A percentile compares a stretch with the other conserved stretches of the same genome.
Conservation (phyloP, 2,797 vertebrate species). For the Zonotrichia albicollis region DNA sequence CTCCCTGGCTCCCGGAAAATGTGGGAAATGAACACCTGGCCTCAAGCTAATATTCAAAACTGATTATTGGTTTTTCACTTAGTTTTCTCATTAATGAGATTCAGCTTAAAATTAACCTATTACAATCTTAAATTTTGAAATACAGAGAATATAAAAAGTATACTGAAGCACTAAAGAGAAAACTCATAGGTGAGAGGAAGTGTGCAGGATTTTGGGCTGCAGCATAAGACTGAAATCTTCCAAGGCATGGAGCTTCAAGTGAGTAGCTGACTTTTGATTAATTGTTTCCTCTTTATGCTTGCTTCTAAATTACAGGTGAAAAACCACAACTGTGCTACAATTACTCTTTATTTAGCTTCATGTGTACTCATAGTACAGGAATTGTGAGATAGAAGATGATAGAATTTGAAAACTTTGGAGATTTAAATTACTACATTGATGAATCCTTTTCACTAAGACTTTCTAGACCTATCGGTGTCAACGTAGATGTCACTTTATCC, state of each 20-base stretch:
- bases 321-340: not conserved
- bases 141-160: not conserved
- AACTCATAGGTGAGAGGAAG: not conserved
- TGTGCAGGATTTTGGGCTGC: not conserved
- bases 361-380: not conserved
- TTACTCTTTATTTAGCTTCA: not conserved
- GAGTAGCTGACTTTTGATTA: not conserved
- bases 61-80: not conserved
- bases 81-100: not conserved
- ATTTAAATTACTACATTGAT: not conserved
- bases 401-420: not conserved
- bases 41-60: not conserved
- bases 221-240: not conserved
- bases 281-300: not conserved
- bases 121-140: not conserved
- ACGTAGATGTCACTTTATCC: not conserved
- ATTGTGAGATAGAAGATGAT: not conserved
- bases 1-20: not conserved
- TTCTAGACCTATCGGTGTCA: not conserved
- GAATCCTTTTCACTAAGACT: not conserved
- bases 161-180: not conserved
- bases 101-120: not conserved
- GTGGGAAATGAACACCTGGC: accelerated
- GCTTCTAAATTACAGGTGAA: not conserved
- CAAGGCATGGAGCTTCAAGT: not conserved